Base-by-base conservation (phyloP, 2,113 vertebrate species). In the Ophthalmolycus amberensis region DNA sequence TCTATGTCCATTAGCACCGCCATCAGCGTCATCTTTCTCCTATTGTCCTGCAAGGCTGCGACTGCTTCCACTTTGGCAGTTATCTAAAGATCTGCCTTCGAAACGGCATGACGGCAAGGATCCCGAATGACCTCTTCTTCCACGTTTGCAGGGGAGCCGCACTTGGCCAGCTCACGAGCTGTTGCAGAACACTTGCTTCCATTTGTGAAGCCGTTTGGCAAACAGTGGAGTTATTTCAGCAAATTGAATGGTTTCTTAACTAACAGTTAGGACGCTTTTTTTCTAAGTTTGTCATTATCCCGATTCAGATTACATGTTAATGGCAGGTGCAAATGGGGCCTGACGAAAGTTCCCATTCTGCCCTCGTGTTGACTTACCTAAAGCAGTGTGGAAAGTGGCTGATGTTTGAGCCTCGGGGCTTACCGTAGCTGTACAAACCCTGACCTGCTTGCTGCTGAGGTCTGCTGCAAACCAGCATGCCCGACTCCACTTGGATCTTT, bases 1-100 rank as follows among this genome's bases (percentile, higher is more conserved):
- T 93, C 88, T 86, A 63, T 92, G 91, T 93, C 93, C 88, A 94
- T 93, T 91, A 93, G 90, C n/a, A 63, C 66, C 73, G 70, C 81
- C 76, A 85, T 90, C 91, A 91, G 64, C 44, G 60, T 74, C 87
- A 85, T 81, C 70, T 48, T 64, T 60, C 80, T 34, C 83, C 78
- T 11, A 72, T n/a, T 48, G 75, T 80, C 59, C 75, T 14, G 71
- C 9, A 5, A 65, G 60, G 44, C 82, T 77, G 73, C 32, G 85
- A 60, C 83, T 16, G 64, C 72, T 81, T 90, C 75, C 78, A 84
- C 56, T 76, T 50, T 79, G 66, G 50, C 52, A 1, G 10, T 77
- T 82, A 76, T 88, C 73, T 72, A 46, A 79, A 64, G 75, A 83
- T 69, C 34, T 60, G 60, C 65, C 69, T 71, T 88, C 63, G 20